Conservation (phyloP, 64 coral and sea anemone genomes). For the Pachyseris speciosa region DNA sequence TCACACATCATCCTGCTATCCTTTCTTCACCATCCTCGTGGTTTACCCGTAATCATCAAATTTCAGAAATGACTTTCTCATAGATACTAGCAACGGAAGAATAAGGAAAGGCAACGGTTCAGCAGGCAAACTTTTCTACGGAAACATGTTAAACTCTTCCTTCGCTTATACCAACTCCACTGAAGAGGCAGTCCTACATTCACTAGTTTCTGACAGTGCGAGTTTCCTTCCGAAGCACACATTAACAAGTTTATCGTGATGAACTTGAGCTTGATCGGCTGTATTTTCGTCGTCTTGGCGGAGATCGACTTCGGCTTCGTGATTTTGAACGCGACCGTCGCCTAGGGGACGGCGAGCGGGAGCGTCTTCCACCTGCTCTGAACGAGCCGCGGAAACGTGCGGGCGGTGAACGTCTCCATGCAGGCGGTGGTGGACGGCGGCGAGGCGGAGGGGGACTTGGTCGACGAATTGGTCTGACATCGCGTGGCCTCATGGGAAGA, state of each 20-base stretch:
- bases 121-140: too few species aligned
- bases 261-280: slow-evolving; percentile 91
- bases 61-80: too few species aligned
- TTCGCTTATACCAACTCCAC: too few species aligned
- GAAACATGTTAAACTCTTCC: too few species aligned
- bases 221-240: not conserved
- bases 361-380: slow-evolving; percentile 73
- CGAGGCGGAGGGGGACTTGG: slow-evolving; percentile 76
- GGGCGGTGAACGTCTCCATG: slow-evolving; percentile 81
- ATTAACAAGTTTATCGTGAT: slow-evolving; percentile 41
- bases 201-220: not conserved
- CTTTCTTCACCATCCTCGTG: too few species aligned
- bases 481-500: slow-evolving; percentile 70
- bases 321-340: slow-evolving; percentile 85
- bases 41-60: too few species aligned
- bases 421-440: slow-evolving; percentile 56
- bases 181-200: too few species aligned
- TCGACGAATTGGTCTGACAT: slow-evolving; percentile 73
- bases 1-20: too few species aligned
- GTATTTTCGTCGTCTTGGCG: slow-evolving; percentile 80
- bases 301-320: slow-evolving; percentile 79
- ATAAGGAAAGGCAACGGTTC: too few species aligned
- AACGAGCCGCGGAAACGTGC: slow-evolving; percentile 74
- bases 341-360: slow-evolving; percentile 79
- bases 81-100: too few species aligned